A percentile compares a stretch with the other conserved stretches of the same genome.
Evolutionary conservation across 2,113 vertebrate genomes (phyloP).

Genomic region (Cisticola juncidis): DNA sequence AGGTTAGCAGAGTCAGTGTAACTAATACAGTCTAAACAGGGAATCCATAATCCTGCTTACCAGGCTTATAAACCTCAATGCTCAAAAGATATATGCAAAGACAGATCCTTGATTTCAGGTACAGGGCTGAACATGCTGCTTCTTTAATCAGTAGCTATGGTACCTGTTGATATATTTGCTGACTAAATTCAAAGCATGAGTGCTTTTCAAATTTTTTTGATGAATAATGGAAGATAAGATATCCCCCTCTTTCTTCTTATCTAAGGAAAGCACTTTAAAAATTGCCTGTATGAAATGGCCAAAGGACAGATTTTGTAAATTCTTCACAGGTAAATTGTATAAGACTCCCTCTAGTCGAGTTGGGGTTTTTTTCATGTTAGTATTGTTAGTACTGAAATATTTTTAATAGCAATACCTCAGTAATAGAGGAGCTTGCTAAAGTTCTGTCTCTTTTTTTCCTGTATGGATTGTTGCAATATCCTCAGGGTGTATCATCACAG

Average conservation of each 20-base stretch:
- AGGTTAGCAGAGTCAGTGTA: neutral
- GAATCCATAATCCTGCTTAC: neutral
- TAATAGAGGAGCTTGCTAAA: neutral
- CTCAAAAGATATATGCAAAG: neutral
- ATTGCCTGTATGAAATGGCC: neutral
- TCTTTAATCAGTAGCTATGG: neutral
- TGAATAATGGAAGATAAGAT: neutral
- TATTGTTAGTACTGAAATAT: neutral
- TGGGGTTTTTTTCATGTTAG: neutral
- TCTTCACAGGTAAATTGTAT: neutral
- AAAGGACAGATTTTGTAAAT: neutral
- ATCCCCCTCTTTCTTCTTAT: neutral
- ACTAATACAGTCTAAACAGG: neutral
- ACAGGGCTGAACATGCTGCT: neutral
- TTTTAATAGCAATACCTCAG: conserved; percentile 15
- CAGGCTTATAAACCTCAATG: neutral
- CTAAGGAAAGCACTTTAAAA: neutral
- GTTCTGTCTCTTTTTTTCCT: neutral
- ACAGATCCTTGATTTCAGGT: neutral
- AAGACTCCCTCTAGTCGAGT: neutral
- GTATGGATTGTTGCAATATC: neutral
- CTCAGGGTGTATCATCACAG: neutral
- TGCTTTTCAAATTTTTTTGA: neutral
- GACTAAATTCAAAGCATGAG: neutral
- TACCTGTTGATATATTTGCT: neutral